These are phyloP conservation scores for Lasioglossum leucozonium DNA, from an alignment of 2,888 invertebrate species.

Conservation along the genomic window DNA sequence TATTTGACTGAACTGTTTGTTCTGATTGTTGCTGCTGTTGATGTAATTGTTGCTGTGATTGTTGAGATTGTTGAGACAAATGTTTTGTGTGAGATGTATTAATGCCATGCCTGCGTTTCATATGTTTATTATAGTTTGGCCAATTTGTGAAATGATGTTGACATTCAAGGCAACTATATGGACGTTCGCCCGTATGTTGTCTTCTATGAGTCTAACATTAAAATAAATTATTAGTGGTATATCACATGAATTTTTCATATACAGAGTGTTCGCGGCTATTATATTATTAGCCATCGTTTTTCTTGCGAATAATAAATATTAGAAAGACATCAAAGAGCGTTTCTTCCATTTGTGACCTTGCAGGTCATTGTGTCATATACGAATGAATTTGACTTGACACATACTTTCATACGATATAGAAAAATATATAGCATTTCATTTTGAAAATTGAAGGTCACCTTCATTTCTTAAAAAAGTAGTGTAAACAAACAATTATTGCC, in stretches of 20 bases:
- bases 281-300: neutral
- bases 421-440: too few relatives aligned
- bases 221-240: neutral
- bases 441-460: neutral
- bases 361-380: too few relatives aligned
- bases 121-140: slow-evolving; percentile 94
- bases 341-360: too few relatives aligned
- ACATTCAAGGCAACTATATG: slow-evolving; percentile 90
- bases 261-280: neutral
- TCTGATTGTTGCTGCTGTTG: slow-evolving; percentile 63
- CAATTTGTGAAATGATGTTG: slow-evolving; percentile 92
- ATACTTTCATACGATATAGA: too few relatives aligned
- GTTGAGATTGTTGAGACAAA: slow-evolving; percentile 74
- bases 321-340: neutral
- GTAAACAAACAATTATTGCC: too few relatives aligned
- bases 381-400: too few relatives aligned
- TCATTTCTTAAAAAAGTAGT: neutral
- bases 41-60: slow-evolving; percentile 66
- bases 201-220: slow-evolving; percentile 88
- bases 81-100: slow-evolving; percentile 85
- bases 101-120: slow-evolving; percentile 90
- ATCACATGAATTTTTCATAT: neutral
- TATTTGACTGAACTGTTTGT: slow-evolving; percentile 47
- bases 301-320: neutral
- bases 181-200: slow-evolving; percentile 89